Evolutionary conservation across 2,888 invertebrate species (phyloP).

Genomic region (Anodontia alba): DNA sequence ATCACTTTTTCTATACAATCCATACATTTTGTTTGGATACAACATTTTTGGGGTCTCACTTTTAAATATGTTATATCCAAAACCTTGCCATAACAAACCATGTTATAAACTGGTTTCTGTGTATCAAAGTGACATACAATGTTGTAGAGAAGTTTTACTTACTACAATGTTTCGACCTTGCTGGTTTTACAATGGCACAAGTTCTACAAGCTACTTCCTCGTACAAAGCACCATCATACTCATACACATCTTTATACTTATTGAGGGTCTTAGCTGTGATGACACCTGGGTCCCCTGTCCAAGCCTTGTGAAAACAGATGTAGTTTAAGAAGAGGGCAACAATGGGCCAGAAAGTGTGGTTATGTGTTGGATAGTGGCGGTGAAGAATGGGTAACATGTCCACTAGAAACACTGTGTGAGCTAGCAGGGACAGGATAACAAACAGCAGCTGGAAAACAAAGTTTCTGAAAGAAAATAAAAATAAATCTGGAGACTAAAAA

Average conservation of each 20-base stretch:
- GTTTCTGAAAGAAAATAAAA: constrained; percentile 73
- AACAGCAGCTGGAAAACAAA: constrained; percentile 79
- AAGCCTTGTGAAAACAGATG: constrained; percentile 75
- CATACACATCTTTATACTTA: constrained; percentile 67
- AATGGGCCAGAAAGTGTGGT: constrained; percentile 77
- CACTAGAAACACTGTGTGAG: constrained; percentile 74
- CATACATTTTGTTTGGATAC: too few species aligned
- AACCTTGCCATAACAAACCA: too few species aligned
- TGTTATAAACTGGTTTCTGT: too few species aligned
- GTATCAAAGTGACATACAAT: too few species aligned
- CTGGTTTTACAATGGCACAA: constrained; percentile 78
- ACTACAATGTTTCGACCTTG: constrained; percentile 84
- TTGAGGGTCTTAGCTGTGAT: constrained; percentile 70
- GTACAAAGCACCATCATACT: constrained; percentile 77
- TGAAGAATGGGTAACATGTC: constrained; percentile 79
- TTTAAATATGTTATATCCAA: too few species aligned
- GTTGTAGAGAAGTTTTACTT: too few species aligned
- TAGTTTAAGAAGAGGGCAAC: constrained; percentile 72
- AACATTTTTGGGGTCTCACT: too few species aligned
- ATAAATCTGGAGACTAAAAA: too few species aligned
- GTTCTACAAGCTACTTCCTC: constrained; percentile 72
- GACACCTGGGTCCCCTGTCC: constrained; percentile 79
- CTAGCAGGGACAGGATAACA: constrained; percentile 69
- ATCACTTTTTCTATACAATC: too few species aligned
- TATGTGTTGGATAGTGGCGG: constrained; percentile 71